phyloP scores from a whole-genome alignment of 2,113 vertebrate species.

The Grus americana region DNA sequence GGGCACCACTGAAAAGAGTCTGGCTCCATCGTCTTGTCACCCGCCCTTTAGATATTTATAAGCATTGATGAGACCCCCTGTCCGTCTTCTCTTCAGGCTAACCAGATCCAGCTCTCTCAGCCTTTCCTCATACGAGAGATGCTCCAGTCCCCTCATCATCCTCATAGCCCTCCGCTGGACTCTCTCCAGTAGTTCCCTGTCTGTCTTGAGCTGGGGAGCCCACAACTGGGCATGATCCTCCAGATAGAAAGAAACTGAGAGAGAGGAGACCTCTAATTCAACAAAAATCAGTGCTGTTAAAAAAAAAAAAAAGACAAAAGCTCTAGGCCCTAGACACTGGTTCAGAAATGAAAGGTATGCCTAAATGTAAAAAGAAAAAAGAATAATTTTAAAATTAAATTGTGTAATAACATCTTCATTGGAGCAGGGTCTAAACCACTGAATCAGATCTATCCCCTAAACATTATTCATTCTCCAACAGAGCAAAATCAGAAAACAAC shows the following conservation, averaged over 20 bases:
- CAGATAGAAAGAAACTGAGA: neutral
- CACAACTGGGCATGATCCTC: too few relatives aligned
- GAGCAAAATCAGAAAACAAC: neutral
- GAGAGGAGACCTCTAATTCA: neutral
- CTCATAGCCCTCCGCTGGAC: too few relatives aligned
- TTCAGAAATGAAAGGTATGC: neutral
- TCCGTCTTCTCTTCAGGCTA: too few relatives aligned
- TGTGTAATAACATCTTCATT: neutral
- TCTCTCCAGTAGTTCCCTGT: too few relatives aligned
- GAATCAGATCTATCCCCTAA: neutral
- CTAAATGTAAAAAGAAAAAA: neutral
- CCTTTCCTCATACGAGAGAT: too few relatives aligned
- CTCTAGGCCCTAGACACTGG: neutral
- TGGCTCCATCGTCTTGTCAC: too few relatives aligned
- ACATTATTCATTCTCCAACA: neutral
- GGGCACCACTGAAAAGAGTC: too few relatives aligned
- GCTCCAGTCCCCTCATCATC: too few relatives aligned
- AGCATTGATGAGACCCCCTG: too few relatives aligned
- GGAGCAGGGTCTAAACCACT: neutral
- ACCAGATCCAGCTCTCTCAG: too few relatives aligned
- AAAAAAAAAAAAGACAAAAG: neutral
- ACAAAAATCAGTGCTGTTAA: neutral
- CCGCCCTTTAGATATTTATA: too few relatives aligned
- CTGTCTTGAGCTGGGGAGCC: too few relatives aligned
- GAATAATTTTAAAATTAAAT: neutral